Evolutionary conservation across 2,113 vertebrate genomes (phyloP).

Genomic region (Synchiropus splendidus): DNA sequence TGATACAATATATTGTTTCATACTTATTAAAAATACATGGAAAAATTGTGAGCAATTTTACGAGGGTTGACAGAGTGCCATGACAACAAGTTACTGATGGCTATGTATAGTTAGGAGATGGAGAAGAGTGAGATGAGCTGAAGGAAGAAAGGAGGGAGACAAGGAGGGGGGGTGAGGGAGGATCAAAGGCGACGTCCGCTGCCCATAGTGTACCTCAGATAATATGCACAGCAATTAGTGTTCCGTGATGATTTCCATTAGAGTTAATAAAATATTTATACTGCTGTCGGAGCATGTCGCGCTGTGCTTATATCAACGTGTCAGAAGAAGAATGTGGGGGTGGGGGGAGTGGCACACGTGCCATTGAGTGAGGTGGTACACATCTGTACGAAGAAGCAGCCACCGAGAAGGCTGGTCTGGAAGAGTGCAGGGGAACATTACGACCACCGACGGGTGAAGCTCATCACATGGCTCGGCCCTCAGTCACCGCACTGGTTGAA

Average conservation of each 20-base stretch:
- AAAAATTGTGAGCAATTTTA: too few species aligned
- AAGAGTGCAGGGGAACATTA: slow-evolving; percentile 5
- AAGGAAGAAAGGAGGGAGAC: slow-evolving; percentile 20
- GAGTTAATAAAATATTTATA: slow-evolving; percentile 99
- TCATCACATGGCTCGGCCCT: too few species aligned
- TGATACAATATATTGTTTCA: too few species aligned
- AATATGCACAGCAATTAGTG: slow-evolving; percentile 96
- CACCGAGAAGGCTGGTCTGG: background rate
- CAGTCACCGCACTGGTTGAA: too few species aligned
- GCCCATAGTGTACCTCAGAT: slow-evolving; percentile 79
- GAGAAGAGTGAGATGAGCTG: slow-evolving; percentile 24
- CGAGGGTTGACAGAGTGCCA: too few species aligned
- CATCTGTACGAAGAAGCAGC: slow-evolving; percentile 14
- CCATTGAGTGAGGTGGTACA: slow-evolving; percentile 6
- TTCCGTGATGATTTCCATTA: slow-evolving; percentile 99
- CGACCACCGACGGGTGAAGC: too few species aligned
- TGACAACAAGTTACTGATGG: too few species aligned
- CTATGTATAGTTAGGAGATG: too few species aligned
- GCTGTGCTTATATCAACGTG: slow-evolving; percentile 86
- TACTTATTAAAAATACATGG: too few species aligned
- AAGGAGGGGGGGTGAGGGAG: slow-evolving; percentile 20
- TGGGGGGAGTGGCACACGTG: slow-evolving; percentile 31
- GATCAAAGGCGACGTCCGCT: slow-evolving; percentile 74
- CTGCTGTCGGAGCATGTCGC: slow-evolving; percentile 86
- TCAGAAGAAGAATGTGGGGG: slow-evolving; percentile 76